Percentiles rank a stretch among this genome's conserved stretches.
Evolutionary conservation across 1,140 invertebrate species (phyloP).

Genomic region (Battus philenor): DNA sequence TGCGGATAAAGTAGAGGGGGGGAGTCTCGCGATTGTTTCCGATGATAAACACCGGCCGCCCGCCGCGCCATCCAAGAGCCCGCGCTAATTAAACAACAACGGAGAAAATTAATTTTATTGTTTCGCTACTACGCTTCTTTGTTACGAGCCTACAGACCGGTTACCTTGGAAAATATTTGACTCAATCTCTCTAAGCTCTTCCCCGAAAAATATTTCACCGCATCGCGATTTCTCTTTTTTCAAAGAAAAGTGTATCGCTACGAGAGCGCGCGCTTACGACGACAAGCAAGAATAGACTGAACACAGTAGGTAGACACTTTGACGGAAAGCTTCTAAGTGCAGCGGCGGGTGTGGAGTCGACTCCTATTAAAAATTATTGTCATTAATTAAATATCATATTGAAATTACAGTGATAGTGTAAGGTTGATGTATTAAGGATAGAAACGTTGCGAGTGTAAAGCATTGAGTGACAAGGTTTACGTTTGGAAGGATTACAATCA

Average conservation of each 20-base stretch:
- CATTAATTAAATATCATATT: no score
- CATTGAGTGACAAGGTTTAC: no score
- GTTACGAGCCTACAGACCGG: constrained; percentile 43
- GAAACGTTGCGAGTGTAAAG: no score
- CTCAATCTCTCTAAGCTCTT: constrained; percentile 32
- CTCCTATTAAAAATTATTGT: constrained; percentile 19
- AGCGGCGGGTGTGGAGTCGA: constrained; percentile 27
- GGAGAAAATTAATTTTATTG: constrained; percentile 72
- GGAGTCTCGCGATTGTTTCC: constrained; percentile 62
- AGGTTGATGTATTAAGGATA: no score
- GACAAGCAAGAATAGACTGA: constrained; percentile 55
- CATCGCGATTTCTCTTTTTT: constrained; percentile 42
- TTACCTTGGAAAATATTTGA: constrained; percentile 60
- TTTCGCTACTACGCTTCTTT: constrained; percentile 68
- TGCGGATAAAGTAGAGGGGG: no score
- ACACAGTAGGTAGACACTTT: constrained; percentile 46
- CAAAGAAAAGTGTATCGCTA: constrained; percentile 27
- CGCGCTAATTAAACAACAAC: constrained; percentile 73
- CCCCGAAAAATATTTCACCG: constrained; percentile 30
- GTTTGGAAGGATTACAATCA: constrained; percentile 1
- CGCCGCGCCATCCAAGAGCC: constrained; percentile 60
- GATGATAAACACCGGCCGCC: constrained; percentile 71
- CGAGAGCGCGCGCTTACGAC: constrained; percentile 37
- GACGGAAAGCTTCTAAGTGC: constrained; percentile 60
- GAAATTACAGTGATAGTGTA: no score